Conservation (phyloP, 1,140 invertebrate species). For the Argopecten irradians region DNA sequence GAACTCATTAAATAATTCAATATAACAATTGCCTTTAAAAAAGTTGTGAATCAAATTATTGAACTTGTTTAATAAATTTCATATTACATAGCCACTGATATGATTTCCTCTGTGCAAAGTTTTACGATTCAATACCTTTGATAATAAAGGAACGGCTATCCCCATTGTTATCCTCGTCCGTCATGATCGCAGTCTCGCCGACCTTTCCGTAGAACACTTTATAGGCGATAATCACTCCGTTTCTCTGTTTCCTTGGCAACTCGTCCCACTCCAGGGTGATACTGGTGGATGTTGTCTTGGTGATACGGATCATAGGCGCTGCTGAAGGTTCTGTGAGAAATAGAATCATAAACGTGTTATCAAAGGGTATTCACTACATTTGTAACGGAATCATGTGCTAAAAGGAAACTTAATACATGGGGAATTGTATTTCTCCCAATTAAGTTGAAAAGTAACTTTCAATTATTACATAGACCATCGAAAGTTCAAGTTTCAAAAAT, state of each 20-base stretch:
- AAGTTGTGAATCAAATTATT: too few relatives aligned
- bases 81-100: too few relatives aligned
- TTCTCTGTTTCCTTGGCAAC: conserved; percentile 79
- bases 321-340: conserved; percentile 79
- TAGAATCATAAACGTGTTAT: not conserved
- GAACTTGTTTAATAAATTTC: too few relatives aligned
- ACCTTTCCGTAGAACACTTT: conserved; percentile 81
- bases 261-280: conserved; percentile 81
- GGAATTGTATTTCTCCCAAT: too few relatives aligned
- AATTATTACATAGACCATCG: too few relatives aligned
- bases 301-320: conserved; percentile 80
- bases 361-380: too few relatives aligned
- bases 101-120: not conserved
- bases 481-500: too few relatives aligned
- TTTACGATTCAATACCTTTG: conserved; percentile 75
- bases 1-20: too few relatives aligned
- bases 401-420: too few relatives aligned
- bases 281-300: conserved; percentile 79
- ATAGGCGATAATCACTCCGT: conserved; percentile 81
- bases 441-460: too few relatives aligned
- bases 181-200: conserved; percentile 73
- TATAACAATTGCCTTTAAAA: too few relatives aligned
- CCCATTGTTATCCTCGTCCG: conserved; percentile 75
- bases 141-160: conserved; percentile 76
- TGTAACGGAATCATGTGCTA: too few relatives aligned